These are phyloP conservation scores for Rhyacophila brunnea DNA, from an alignment of 1,140 invertebrate genomes.

Conservation along the genomic window DNA sequence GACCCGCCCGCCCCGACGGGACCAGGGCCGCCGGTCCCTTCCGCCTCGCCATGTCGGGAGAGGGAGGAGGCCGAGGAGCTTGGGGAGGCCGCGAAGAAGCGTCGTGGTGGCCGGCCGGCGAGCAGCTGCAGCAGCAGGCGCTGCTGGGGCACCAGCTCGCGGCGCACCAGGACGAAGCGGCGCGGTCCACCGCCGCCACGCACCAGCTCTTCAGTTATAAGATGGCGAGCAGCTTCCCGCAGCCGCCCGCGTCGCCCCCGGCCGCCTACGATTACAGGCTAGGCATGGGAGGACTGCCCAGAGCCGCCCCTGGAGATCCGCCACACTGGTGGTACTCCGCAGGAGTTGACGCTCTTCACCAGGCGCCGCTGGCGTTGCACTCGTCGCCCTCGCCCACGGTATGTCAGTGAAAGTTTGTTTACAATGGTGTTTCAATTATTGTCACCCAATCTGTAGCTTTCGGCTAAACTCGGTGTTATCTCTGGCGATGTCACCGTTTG, in stretches of 20 bases:
- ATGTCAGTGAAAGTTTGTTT: not conserved
- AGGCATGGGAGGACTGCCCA: slow-evolving; percentile 46
- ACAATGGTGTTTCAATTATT: too few relatives aligned
- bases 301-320: slow-evolving; percentile 45
- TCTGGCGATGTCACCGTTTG: too few relatives aligned
- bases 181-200: slow-evolving; percentile 53
- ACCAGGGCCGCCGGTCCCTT: too few relatives aligned
- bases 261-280: slow-evolving; percentile 63
- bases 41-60: slow-evolving; percentile 27
- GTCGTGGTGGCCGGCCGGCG: slow-evolving; percentile 60
- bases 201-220: slow-evolving; percentile 81
- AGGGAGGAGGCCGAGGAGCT: slow-evolving; percentile 56
- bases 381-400: slow-evolving; percentile 46
- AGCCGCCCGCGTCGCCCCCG: slow-evolving; percentile 38
- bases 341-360: slow-evolving; percentile 53
- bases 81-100: slow-evolving; percentile 64
- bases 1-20: not conserved
- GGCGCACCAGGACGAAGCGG: slow-evolving; percentile 53
- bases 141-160: slow-evolving; percentile 48
- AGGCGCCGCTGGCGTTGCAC: slow-evolving; percentile 50
- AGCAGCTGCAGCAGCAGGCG: slow-evolving; percentile 58
- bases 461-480: too few relatives aligned
- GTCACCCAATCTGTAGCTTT: too few relatives aligned
- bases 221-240: slow-evolving; percentile 76
- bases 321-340: slow-evolving; percentile 68